These are phyloP conservation scores for Phaenicophaeus curvirostris DNA, from an alignment of 2,797 vertebrate genomes.

Conservation along the genomic window DNA sequence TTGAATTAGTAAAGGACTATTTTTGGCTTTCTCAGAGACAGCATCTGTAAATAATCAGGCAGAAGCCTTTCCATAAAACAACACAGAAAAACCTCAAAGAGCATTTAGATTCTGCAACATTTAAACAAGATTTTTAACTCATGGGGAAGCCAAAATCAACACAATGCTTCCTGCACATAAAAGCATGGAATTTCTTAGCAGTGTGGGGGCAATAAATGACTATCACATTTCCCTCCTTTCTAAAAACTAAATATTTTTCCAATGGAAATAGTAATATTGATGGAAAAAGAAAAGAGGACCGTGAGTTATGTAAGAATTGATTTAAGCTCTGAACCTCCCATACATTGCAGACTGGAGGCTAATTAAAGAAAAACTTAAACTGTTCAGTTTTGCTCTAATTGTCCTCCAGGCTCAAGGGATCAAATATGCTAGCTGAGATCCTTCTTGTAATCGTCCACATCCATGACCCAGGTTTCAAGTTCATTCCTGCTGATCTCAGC, in stretches of 20 bases:
- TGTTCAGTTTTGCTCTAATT: background rate
- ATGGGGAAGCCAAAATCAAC: slow-evolving; percentile 86
- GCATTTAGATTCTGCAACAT: slow-evolving; percentile 85
- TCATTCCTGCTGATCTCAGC: slow-evolving; percentile 11
- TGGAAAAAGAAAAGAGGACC: slow-evolving; percentile 53
- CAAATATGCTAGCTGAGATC: background rate
- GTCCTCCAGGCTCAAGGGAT: slow-evolving; percentile 15
- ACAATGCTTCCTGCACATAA: slow-evolving; percentile 86
- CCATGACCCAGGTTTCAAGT: background rate
- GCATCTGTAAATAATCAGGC: slow-evolving; percentile 87
- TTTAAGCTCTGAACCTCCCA: slow-evolving; percentile 29
- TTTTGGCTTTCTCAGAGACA: slow-evolving; percentile 79
- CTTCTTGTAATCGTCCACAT: background rate
- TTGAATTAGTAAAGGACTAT: slow-evolving; percentile 74
- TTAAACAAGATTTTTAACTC: slow-evolving; percentile 89
- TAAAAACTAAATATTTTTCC: slow-evolving; percentile 74
- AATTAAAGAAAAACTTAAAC: slow-evolving; percentile 40
- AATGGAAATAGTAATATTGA: slow-evolving; percentile 71
- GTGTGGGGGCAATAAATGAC: slow-evolving; percentile 84
- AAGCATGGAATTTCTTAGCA: slow-evolving; percentile 86
- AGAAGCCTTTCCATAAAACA: slow-evolving; percentile 85
- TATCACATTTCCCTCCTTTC: slow-evolving; percentile 82
- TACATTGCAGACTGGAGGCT: slow-evolving; percentile 10
- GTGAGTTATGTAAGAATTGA: slow-evolving; percentile 55
- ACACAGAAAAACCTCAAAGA: slow-evolving; percentile 85